Conservation (phyloP, 2,797 vertebrate genomes). For the Arnoldichthys spilopterus region DNA sequence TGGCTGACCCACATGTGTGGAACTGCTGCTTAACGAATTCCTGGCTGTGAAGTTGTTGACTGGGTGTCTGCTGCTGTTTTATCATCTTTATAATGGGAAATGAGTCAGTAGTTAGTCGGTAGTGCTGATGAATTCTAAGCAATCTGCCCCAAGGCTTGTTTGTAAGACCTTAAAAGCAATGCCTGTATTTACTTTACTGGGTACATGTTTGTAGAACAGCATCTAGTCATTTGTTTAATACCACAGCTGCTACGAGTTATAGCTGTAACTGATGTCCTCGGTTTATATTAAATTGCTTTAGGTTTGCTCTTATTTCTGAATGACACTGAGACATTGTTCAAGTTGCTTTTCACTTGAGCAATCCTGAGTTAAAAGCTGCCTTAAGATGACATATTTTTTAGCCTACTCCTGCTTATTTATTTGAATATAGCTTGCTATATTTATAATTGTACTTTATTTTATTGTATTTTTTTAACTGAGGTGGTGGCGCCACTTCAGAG, state of each 20-base stretch:
- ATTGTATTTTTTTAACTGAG: too few species aligned
- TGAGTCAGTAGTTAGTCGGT: background rate
- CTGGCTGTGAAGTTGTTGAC: too few species aligned
- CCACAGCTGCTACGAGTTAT: background rate
- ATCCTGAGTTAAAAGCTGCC: background rate
- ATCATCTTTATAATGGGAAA: too few species aligned
- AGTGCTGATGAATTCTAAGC: background rate
- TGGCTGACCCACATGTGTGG: too few species aligned
- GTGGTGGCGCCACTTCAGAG: too few species aligned
- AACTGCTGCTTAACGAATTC: too few species aligned
- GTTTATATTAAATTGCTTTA: background rate
- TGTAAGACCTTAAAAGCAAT: background rate
- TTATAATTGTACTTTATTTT: too few species aligned
- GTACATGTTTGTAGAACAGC: background rate
- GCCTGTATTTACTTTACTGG: background rate
- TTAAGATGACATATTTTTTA: too few species aligned
- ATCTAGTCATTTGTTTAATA: background rate
- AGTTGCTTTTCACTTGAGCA: background rate
- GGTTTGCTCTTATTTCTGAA: background rate
- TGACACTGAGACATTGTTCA: background rate
- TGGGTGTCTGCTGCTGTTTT: too few species aligned
- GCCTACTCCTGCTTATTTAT: too few species aligned
- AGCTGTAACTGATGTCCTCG: background rate
- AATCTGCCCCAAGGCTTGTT: background rate
- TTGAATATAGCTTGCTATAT: too few species aligned